Conservation (phyloP, 2,113 vertebrate genomes). For the Sterrhoptilus dennistouni region DNA sequence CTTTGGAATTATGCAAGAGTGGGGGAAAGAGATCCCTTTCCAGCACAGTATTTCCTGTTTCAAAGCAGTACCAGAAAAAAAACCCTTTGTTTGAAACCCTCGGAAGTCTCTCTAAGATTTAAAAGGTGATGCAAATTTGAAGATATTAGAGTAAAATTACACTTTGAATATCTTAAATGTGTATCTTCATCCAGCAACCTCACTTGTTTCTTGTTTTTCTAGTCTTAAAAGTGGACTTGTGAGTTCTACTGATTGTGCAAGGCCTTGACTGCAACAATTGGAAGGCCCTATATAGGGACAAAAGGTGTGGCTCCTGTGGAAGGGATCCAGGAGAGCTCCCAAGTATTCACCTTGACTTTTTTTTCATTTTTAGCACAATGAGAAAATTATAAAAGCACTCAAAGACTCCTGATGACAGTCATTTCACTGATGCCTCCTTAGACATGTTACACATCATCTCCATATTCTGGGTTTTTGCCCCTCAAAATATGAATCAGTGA, state of each 20-base stretch:
- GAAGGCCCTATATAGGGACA: not conserved
- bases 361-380: not conserved
- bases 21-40: not conserved
- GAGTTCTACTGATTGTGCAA: not conserved
- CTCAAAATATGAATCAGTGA: accelerated
- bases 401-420: not conserved
- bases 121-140: not conserved
- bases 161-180: not conserved
- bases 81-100: not conserved
- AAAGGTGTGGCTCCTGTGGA: not conserved
- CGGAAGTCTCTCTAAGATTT: not conserved
- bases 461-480: not conserved
- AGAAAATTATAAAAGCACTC: not conserved
- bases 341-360: not conserved
- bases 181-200: not conserved
- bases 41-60: not conserved
- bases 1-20: not conserved
- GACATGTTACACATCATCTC: accelerated
- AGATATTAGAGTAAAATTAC: not conserved
- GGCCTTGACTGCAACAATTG: not conserved
- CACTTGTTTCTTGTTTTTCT: slow-evolving; percentile 9
- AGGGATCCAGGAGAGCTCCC: not conserved
- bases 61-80: not conserved
- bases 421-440: not conserved
- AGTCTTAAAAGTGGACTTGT: not conserved